A percentile compares a stretch with the other conserved stretches of the same genome.
phyloP scores from a whole-genome alignment of 2,113 vertebrate species.

The Formicarius rufipectus region DNA sequence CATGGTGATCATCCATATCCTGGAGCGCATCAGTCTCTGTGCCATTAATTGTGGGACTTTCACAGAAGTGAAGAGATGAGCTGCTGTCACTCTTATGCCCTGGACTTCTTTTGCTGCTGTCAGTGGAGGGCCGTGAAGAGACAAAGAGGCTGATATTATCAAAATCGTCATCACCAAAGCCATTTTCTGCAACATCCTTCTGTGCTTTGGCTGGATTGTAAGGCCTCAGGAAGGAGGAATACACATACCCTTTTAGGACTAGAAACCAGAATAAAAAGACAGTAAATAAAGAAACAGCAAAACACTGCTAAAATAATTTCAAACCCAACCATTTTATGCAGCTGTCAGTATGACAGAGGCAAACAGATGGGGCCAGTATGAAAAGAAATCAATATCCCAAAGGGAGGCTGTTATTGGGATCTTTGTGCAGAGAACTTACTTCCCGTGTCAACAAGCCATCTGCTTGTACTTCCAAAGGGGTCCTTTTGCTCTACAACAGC shows the following conservation, averaged over 20 bases:
- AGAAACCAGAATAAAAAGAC: neutral
- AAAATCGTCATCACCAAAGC: conserved; percentile 82
- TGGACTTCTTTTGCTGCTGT: conserved; percentile 67
- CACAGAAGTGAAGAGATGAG: conserved; percentile 75
- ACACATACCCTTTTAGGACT: conserved; percentile 89
- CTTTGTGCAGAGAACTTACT: conserved; percentile 75
- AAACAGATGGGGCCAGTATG: conserved; percentile 35
- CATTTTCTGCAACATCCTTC: conserved; percentile 58
- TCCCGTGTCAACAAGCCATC: conserved; percentile 95
- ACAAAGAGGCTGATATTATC: conserved; percentile 94
- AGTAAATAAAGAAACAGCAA: neutral
- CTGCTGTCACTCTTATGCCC: conserved; percentile 71
- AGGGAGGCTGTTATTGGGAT: conserved; percentile 23
- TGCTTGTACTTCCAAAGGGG: conserved; percentile 86
- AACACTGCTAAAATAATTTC: neutral
- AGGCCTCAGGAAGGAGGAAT: conserved; percentile 92
- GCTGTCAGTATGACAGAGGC: neutral
- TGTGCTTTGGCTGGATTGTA: conserved; percentile 86
- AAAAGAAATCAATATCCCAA: conserved; percentile 39
- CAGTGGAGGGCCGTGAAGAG: conserved; percentile 72
- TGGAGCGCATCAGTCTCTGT: conserved; percentile 43
- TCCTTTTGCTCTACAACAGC: conserved; percentile 88
- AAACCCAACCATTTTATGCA: neutral
- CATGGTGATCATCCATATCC: conserved; percentile 81
- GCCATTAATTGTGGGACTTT: conserved; percentile 66